phyloP scores from a whole-genome alignment of 2,888 invertebrate species.

The Mesorhabditis spiculigera region DNA sequence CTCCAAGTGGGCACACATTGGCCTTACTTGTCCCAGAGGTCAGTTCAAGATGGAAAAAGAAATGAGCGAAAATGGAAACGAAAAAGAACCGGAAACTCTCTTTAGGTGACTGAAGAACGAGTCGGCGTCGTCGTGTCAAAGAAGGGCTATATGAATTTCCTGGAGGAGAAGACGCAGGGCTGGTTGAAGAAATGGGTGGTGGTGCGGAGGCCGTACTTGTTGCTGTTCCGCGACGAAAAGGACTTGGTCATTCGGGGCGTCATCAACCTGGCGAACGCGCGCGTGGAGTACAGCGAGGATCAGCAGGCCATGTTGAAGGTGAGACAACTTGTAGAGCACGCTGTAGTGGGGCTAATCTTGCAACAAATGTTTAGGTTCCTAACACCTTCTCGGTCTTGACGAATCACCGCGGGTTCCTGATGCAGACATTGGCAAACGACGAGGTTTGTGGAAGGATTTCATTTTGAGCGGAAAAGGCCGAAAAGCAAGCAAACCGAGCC shows the following conservation, averaged over 20 bases:
- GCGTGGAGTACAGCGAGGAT: slow-evolving; percentile 96
- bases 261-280: slow-evolving; percentile 94
- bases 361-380: slow-evolving; percentile 31
- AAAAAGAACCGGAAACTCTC: neutral
- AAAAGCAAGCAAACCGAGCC: slow-evolving; percentile 59
- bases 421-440: slow-evolving; percentile 92
- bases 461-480: slow-evolving; percentile 98
- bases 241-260: slow-evolving; percentile 95
- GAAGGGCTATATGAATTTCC: slow-evolving; percentile 90
- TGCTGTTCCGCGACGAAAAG: slow-evolving; percentile 95
- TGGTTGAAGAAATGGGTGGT: slow-evolving; percentile 74
- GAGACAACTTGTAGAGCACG: slow-evolving; percentile 58
- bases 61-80: neutral
- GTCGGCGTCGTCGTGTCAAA: slow-evolving; percentile 94
- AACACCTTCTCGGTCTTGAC: slow-evolving; percentile 82
- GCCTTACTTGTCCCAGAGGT: slow-evolving; percentile 2
- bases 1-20: neutral
- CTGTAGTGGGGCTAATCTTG: neutral
- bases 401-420: slow-evolving; percentile 90
- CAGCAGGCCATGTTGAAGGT: slow-evolving; percentile 88
- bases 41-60: neutral
- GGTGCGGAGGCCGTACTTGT: slow-evolving; percentile 95
- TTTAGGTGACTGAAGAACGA: slow-evolving; percentile 72
- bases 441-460: slow-evolving; percentile 69
- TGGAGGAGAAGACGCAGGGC: slow-evolving; percentile 93